Evolutionary conservation across 2,797 vertebrate genomes (phyloP).

Genomic region (Distichodus sexfasciatus): DNA sequence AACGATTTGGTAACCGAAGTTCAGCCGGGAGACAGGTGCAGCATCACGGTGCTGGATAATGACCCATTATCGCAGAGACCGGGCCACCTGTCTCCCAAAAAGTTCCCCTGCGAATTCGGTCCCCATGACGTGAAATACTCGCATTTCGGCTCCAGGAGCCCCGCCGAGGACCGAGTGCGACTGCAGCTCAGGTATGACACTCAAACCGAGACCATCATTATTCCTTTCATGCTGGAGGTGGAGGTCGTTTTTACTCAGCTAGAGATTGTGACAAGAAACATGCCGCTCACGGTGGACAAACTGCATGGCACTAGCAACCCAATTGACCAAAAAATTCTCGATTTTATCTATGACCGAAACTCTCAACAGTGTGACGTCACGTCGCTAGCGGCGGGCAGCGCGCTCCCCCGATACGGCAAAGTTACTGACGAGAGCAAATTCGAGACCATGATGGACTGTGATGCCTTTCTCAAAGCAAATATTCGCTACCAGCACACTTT

Average conservation of each 20-base stretch:
- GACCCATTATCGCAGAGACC: constrained; percentile 89
- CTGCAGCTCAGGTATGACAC: constrained; percentile 94
- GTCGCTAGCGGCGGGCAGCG: constrained; percentile 67
- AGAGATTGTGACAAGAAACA: constrained; percentile 88
- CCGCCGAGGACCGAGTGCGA: constrained; percentile 81
- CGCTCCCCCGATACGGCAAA: constrained; percentile 85
- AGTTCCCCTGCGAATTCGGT: constrained; percentile 92
- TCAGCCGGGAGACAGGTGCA: constrained; percentile 88
- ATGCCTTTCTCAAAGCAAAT: constrained; percentile 79
- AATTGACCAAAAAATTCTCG: constrained; percentile 80
- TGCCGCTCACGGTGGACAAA: constrained; percentile 84
- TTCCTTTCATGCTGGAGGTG: constrained; percentile 91
- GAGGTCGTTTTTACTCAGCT: constrained; percentile 93
- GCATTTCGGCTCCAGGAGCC: constrained; percentile 90
- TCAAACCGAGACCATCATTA: constrained; percentile 81
- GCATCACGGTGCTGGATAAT: constrained; percentile 86
- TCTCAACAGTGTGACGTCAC: constrained; percentile 81
- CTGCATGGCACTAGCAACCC: constrained; percentile 82
- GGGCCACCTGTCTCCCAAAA: constrained; percentile 84
- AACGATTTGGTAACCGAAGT: constrained; percentile 90
- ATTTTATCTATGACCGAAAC: constrained; percentile 83
- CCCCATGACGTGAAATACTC: constrained; percentile 85
- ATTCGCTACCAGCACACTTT: constrained; percentile 87
- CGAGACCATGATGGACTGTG: constrained; percentile 82
- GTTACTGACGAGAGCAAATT: constrained; percentile 72